phyloP scores from a whole-genome alignment of 2,797 vertebrate genomes.

The Acropternis orthonyx region DNA sequence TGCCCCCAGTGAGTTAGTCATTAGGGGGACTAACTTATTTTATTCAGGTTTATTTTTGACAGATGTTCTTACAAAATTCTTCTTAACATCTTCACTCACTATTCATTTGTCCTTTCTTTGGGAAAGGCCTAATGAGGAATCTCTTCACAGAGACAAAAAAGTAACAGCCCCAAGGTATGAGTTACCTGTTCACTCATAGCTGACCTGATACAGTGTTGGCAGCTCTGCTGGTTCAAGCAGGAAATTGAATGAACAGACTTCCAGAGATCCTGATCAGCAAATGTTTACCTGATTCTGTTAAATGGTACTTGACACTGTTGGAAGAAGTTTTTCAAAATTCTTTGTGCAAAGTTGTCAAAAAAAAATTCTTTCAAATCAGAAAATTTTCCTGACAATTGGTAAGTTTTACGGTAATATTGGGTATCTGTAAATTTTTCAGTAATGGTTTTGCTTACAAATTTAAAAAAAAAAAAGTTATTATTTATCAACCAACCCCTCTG shows the following conservation, averaged over 20 bases:
- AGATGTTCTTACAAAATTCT: background rate
- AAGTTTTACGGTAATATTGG: background rate
- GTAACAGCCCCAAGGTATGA: background rate
- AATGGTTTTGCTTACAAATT: background rate
- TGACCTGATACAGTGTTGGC: background rate
- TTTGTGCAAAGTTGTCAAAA: background rate
- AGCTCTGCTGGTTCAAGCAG: background rate
- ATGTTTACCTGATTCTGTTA: background rate
- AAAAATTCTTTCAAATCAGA: background rate
- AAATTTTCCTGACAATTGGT: background rate
- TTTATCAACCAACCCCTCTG: accelerated
- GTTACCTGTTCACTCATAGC: background rate
- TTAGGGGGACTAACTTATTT: background rate
- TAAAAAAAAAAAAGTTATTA: background rate
- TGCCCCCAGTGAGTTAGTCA: background rate
- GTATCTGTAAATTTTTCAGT: background rate
- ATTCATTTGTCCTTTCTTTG: background rate
- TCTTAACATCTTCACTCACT: background rate
- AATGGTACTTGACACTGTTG: background rate
- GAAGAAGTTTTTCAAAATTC: background rate
- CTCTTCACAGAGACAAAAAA: background rate
- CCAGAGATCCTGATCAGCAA: background rate
- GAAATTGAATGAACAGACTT: background rate
- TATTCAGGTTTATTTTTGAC: background rate
- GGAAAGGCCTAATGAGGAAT: background rate